phyloP scores from a whole-genome alignment of 1,140 invertebrate genomes.

The Pogonus chalceus region DNA sequence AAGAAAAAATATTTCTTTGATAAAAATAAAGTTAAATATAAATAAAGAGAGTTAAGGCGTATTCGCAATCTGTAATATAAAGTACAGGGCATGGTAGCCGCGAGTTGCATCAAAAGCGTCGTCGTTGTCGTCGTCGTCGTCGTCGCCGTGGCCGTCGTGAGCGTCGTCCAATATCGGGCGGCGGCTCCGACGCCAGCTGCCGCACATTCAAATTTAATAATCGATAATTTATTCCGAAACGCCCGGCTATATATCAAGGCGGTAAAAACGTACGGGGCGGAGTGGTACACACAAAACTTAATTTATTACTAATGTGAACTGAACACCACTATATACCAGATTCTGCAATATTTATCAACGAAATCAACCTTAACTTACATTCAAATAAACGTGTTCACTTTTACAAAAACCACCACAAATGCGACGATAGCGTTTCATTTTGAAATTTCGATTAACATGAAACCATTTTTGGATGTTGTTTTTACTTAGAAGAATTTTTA shows the following conservation, averaged over 20 bases:
- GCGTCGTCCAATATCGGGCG: not conserved
- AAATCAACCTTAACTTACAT: too few relatives aligned
- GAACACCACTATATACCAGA: not conserved
- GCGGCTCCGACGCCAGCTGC: not conserved
- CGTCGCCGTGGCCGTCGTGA: not conserved
- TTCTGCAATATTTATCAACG: not conserved
- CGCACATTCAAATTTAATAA: constrained; percentile 2
- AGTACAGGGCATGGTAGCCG: too few relatives aligned
- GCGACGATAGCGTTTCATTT: not conserved
- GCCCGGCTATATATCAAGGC: not conserved
- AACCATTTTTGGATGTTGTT: not conserved
- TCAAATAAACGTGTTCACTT: too few relatives aligned
- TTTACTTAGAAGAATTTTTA: too few relatives aligned
- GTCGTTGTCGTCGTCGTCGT: too few relatives aligned
- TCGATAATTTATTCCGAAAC: constrained; percentile 5
- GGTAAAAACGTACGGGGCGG: not conserved
- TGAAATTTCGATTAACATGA: not conserved
- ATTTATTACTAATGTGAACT: constrained; percentile 4
- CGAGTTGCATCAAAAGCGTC: too few relatives aligned
- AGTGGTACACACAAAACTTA: not conserved
- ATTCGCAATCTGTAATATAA: not conserved
- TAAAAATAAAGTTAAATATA: not conserved
- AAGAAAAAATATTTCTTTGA: too few relatives aligned
- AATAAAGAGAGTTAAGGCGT: not conserved
- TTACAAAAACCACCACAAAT: not conserved